A percentile compares a stretch with the other conserved stretches of the same genome.
Conservation (phyloP, 2,797 vertebrate species). For the Lemur catta region DNA sequence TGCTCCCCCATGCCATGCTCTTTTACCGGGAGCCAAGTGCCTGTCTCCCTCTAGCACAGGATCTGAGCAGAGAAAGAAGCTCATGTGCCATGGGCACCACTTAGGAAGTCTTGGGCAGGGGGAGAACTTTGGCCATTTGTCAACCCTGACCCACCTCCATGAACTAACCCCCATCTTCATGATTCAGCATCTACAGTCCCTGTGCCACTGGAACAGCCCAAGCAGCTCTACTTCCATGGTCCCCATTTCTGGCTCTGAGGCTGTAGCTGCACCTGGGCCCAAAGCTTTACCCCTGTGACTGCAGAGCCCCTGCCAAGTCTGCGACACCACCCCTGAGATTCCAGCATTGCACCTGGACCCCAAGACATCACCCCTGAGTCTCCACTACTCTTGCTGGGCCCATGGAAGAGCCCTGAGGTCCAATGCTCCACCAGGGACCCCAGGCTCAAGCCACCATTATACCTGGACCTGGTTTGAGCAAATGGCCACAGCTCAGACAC, state of each 20-base stretch:
- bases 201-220: background rate
- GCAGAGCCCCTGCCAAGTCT: background rate
- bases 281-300: background rate
- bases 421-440: background rate
- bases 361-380: background rate
- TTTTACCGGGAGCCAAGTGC: background rate
- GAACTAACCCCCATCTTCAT: background rate
- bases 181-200: background rate
- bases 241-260: background rate
- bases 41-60: background rate
- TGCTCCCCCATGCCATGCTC: background rate
- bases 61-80: background rate
- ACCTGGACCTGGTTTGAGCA: background rate
- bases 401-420: background rate
- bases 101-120: background rate
- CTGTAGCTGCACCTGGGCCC: background rate
- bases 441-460: no score
- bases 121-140: background rate
- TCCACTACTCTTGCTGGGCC: background rate
- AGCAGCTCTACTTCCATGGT: background rate
- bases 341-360: background rate
- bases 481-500: background rate
- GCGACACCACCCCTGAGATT: background rate
- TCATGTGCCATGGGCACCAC: background rate
- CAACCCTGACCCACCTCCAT: background rate